Percentiles rank a stretch among this genome's conserved stretches.
Evolutionary conservation across 1,140 invertebrate species (phyloP).

Genomic region (Drosophila melanica): DNA sequence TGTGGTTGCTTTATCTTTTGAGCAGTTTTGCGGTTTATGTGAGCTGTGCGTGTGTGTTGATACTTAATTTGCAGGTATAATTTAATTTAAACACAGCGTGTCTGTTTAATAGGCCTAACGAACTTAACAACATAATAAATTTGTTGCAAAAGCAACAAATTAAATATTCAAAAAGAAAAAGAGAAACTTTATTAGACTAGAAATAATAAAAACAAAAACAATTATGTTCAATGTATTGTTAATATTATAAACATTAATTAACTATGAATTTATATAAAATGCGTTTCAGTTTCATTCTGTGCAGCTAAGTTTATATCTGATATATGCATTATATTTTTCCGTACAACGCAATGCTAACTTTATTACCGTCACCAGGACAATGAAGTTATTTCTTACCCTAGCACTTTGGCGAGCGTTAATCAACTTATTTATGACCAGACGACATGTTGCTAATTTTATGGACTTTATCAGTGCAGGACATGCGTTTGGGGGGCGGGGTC

Average conservation of each 20-base stretch:
- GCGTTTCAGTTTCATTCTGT: background rate
- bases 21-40: constrained; percentile 43
- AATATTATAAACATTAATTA: too few species aligned
- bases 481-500: constrained; percentile 14
- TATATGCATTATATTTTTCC: background rate
- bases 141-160: too few species aligned
- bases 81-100: background rate
- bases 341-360: background rate
- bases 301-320: background rate
- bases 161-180: background rate
- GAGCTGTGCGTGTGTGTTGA: background rate
- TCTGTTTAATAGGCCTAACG: background rate
- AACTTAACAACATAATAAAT: background rate
- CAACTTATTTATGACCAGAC: constrained; percentile 51
- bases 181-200: background rate
- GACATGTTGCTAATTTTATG: constrained; percentile 38
- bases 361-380: background rate
- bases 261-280: too few species aligned
- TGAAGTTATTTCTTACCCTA: background rate
- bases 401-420: constrained; percentile 31
- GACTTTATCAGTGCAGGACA: constrained; percentile 50
- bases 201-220: too few species aligned
- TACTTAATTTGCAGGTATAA: constrained; percentile 31
- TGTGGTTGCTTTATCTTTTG: constrained; percentile 32
- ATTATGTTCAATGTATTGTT: background rate